phyloP scores from a whole-genome alignment of 2,797 vertebrate species.

The Epinephelus awoara region DNA sequence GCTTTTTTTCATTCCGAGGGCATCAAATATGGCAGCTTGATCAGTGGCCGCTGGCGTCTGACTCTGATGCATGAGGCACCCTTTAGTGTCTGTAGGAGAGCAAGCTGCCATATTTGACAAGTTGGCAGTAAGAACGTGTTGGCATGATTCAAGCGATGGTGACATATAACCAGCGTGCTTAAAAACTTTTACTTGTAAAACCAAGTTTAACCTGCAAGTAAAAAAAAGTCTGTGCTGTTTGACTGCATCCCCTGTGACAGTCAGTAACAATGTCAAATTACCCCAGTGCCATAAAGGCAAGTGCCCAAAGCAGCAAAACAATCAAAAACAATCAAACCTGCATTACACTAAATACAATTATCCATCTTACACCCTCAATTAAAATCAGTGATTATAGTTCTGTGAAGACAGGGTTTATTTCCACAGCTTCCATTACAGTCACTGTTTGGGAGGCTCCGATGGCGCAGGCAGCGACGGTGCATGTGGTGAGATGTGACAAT shows the following conservation, averaged over 20 bases:
- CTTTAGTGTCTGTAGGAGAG: background rate
- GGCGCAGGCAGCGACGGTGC: constrained; percentile 53
- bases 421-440: constrained; percentile 50
- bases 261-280: constrained; percentile 22
- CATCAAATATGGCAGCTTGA: too few species aligned
- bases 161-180: background rate
- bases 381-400: constrained; percentile 54
- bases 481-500: constrained; percentile 73
- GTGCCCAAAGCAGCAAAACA: constrained; percentile 23
- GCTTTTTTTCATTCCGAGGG: too few species aligned
- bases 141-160: background rate
- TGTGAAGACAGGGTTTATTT: constrained; percentile 52
- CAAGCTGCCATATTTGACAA: background rate
- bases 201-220: background rate
- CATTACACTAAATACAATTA: constrained; percentile 38
- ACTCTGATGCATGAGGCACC: too few species aligned
- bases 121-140: background rate
- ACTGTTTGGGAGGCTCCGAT: constrained; percentile 48
- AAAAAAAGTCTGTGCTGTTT: constrained; percentile 5
- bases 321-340: constrained; percentile 52
- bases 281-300: constrained; percentile 9
- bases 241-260: constrained; percentile 11
- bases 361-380: constrained; percentile 52
- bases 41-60: too few species aligned
- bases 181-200: constrained; percentile 1